Base-by-base conservation (phyloP, 1,140 invertebrate species). In the Camponotus floridanus region DNA sequence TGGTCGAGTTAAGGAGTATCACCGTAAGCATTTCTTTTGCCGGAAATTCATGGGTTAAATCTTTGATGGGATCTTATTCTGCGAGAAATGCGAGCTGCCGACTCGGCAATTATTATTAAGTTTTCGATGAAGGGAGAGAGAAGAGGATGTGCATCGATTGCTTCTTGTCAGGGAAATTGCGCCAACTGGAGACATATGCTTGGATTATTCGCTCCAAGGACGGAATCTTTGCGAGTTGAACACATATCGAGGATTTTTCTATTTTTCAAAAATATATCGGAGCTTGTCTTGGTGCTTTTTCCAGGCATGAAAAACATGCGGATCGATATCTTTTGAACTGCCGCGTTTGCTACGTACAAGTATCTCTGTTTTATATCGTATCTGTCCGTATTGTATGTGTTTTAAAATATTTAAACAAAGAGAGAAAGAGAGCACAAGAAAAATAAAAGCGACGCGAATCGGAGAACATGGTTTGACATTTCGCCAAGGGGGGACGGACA, bases 21-120 rank as follows among this genome's bases (percentile, higher is more conserved):
- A 11, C 11, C n/a, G 36, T 36, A 31, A 64, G 26, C 26, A 42
- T 65, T 73, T 21, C 61, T 36, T 78, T 42, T 21, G 8, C 26
- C 31, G 21, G 5, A 31, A 33, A 61, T 39, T 64, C n/a, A 48
- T 1, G 9, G 48, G 18, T 39, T 76, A 85, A 88, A 87, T 51
- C 33, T 51, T 67, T 21, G 21, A 45, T 55, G 9, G 21, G 31
- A 13, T 80, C 39, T 85, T 65, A 59, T 85, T 85, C 73, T 36
- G 59, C 42, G 36, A 33, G 39, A 57, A 67, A 13, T 39, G 48
- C 31, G 5, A 1, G 0, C 9, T 81, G 48, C 76, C 59, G 65
- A 26, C n/a, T 81, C 48, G 55, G 15, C 31, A 87, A 71, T 84
- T 51, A 87, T 42, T 42, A 73, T 70, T 55, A 57, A 80, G 15